Evolutionary conservation across 2,113 vertebrate genomes (phyloP).

Genomic region (Perca schrenkii): DNA sequence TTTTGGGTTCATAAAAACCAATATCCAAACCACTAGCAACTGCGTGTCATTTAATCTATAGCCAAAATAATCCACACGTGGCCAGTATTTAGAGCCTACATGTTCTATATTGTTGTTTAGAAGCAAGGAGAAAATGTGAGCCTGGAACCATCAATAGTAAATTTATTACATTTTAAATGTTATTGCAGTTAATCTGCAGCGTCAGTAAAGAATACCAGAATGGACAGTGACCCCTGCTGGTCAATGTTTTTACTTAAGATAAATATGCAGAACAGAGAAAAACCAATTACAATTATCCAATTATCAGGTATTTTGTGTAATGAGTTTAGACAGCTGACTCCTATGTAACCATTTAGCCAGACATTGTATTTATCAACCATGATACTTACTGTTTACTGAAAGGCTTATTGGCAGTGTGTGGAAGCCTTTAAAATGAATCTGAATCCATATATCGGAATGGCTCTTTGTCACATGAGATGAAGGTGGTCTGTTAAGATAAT

Average conservation of each 20-base stretch:
- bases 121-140: background rate
- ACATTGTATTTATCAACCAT: background rate
- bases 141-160: background rate
- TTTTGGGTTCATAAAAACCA: background rate
- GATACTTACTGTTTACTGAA: too few species aligned
- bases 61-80: background rate
- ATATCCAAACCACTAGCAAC: background rate
- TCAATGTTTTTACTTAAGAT: background rate
- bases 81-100: background rate
- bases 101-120: background rate
- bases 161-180: background rate
- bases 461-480: background rate
- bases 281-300: too few species aligned
- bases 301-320: background rate
- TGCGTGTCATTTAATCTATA: background rate
- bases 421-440: background rate
- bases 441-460: background rate
- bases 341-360: background rate
- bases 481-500: background rate
- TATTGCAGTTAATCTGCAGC: background rate
- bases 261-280: background rate
- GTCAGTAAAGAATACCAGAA: background rate
- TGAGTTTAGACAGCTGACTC: background rate
- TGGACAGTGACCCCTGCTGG: slow-evolving; percentile 33
- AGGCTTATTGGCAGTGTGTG: too few species aligned